A percentile compares a stretch with the other conserved stretches of the same genome.
Evolutionary conservation across 2,797 vertebrate species (phyloP).

Genomic region (Aeoliscus strigatus): DNA sequence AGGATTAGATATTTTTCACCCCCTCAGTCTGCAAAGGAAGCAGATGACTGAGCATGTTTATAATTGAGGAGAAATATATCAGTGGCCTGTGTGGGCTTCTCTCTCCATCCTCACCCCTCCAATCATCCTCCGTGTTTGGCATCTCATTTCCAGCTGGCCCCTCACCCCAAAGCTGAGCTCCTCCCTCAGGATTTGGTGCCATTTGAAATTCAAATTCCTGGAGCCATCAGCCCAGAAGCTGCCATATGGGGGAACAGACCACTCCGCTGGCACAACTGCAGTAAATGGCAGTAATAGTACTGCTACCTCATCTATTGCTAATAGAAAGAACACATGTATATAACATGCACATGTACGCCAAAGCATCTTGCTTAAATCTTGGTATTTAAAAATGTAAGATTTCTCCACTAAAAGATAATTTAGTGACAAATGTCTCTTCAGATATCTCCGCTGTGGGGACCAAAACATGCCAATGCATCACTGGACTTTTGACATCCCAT

Average conservation of each 20-base stretch:
- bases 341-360: no score
- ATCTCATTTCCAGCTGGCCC: conserved; percentile 53
- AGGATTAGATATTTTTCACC: neutral
- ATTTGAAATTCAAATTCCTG: conserved; percentile 65
- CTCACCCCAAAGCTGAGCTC: conserved; percentile 55
- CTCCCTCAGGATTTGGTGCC: conserved; percentile 56
- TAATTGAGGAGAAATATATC: conserved; percentile 4
- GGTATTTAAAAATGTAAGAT: no score
- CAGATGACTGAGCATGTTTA: conserved; percentile 2
- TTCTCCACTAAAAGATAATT: no score
- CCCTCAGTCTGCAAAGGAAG: conserved; percentile 3
- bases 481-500: conserved; percentile 24
- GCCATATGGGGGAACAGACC: conserved; percentile 59
- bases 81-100: neutral
- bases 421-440: no score
- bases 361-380: no score
- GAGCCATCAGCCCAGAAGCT: conserved; percentile 56
- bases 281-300: conserved; percentile 15
- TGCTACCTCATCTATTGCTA: conserved; percentile 13
- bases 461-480: conserved; percentile 24
- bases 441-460: conserved; percentile 42
- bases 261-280: conserved; percentile 28
- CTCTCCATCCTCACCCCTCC: conserved; percentile 24
- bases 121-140: conserved; percentile 33
- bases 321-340: conserved; percentile 11